phyloP scores from a whole-genome alignment of 1,140 invertebrate genomes.

The Spodoptera frugiperda region DNA sequence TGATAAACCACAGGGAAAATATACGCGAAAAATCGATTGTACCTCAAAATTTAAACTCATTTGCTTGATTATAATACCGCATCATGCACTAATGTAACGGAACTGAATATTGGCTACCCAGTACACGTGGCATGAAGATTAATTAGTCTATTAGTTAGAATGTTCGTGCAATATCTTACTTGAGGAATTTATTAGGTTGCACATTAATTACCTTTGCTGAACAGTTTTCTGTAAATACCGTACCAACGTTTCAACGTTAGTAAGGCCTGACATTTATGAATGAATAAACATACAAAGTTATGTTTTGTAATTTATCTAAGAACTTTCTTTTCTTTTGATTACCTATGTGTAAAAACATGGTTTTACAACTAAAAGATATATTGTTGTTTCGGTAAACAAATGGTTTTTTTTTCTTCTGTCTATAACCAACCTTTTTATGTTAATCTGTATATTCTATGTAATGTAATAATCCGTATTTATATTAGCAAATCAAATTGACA shows the following conservation, averaged over 20 bases:
- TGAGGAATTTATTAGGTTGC: slow-evolving; percentile 24
- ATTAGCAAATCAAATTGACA: neutral
- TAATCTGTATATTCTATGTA: too few relatives aligned
- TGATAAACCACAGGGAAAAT: slow-evolving; percentile 62
- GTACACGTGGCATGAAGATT: slow-evolving; percentile 16
- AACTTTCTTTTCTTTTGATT: too few relatives aligned
- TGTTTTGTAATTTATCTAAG: neutral
- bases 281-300: neutral
- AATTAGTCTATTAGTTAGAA: slow-evolving; percentile 21
- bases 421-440: too few relatives aligned
- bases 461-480: neutral
- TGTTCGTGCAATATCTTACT: slow-evolving; percentile 20
- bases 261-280: neutral
- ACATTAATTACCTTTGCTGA: slow-evolving; percentile 28
- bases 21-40: slow-evolving; percentile 51
- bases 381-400: neutral
- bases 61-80: slow-evolving; percentile 55
- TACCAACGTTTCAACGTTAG: neutral
- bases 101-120: slow-evolving; percentile 17
- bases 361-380: too few relatives aligned
- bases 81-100: slow-evolving; percentile 49
- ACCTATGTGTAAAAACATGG: too few relatives aligned
- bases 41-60: slow-evolving; percentile 51
- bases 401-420: neutral
- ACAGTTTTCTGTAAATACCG: slow-evolving; percentile 19